Evolutionary conservation across 1,140 invertebrate species (phyloP).

Genomic region (Tyrophagus putrescentiae): DNA sequence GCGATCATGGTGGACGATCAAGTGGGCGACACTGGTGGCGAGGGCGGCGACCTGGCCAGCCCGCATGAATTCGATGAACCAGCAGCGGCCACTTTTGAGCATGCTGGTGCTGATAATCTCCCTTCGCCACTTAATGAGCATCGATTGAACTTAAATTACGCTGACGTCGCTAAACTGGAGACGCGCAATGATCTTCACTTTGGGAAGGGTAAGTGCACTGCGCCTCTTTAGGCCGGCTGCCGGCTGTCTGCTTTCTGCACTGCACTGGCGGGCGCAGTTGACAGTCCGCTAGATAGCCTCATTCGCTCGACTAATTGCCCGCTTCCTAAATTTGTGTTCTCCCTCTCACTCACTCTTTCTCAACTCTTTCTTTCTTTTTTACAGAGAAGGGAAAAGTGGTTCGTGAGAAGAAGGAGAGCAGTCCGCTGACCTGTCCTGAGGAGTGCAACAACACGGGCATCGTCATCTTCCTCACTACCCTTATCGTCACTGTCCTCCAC

Average conservation of each 20-base stretch:
- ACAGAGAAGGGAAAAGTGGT: neutral
- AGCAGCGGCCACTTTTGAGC: neutral
- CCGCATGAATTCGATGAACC: neutral
- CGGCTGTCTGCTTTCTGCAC: too few relatives aligned
- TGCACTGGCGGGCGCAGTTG: too few relatives aligned
- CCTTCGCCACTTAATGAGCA: neutral
- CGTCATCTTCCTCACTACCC: constrained; percentile 17
- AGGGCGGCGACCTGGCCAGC: neutral
- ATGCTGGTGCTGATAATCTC: neutral
- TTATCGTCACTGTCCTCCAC: constrained; percentile 20
- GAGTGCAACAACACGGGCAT: constrained; percentile 18
- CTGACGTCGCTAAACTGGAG: neutral
- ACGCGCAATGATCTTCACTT: too few relatives aligned
- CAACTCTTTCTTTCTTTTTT: too few relatives aligned
- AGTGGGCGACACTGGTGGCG: neutral
- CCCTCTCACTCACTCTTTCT: too few relatives aligned
- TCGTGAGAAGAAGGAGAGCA: neutral
- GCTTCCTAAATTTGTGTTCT: too few relatives aligned
- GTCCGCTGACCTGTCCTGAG: neutral
- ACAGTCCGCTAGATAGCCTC: neutral
- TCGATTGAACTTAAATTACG: neutral
- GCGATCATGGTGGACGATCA: constrained; percentile 27
- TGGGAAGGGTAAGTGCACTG: too few relatives aligned
- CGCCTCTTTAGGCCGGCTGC: too few relatives aligned
- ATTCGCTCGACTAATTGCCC: neutral